Base-by-base conservation (phyloP, 2,888 invertebrate genomes). In the Cryptus armator region DNA sequence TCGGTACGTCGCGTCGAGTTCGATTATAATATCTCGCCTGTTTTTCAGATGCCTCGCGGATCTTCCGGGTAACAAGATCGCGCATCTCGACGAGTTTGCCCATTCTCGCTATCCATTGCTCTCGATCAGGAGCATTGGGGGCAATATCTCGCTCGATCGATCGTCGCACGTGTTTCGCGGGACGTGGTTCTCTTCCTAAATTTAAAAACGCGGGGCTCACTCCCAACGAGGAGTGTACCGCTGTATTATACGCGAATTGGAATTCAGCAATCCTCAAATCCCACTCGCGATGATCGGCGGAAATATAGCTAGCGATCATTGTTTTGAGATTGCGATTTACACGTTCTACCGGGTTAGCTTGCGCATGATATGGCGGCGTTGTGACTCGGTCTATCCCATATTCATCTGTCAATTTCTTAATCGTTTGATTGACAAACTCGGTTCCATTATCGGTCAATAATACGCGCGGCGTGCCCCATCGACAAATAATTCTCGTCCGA, bases 171-270 rank as follows among this genome's bases (percentile, higher is more conserved):
- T 14, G 10, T 5, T 2, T 29, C 2, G 86, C 71, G 56, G 76
- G 67, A 10, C 43, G n/a, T 3, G 88, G 71, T 16, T 88, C 81
- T 29, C 87, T 66, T 1, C 88, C 87, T 46, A 86, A 89, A 16
- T 89, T 90, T 3, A 91, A 74, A n/a, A 90, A 89, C 0, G 90
- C 89, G 0, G 90, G 24, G 2, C 37, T 37, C 6, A 37, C 37
- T 37, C 37, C 37, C 37, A 37, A 37, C 37, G 37, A 37, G 6
- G 88, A 89, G 10, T 90, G 89, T 0, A 70, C 66, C 0, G 89
- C 82, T 7, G 89, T 88, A 62, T 91, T 91, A 0, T 89, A 76
- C 0, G 90, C 90, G 37, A 90, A 89, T 10, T 64, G 80, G 0
- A 91, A 77, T 32, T 92, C 89, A 1, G 86, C 64, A 7, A 91